A percentile compares a stretch with the other conserved stretches of the same genome.
Conservation (phyloP, 2,888 invertebrate species). For the Mystacides longicornis region DNA sequence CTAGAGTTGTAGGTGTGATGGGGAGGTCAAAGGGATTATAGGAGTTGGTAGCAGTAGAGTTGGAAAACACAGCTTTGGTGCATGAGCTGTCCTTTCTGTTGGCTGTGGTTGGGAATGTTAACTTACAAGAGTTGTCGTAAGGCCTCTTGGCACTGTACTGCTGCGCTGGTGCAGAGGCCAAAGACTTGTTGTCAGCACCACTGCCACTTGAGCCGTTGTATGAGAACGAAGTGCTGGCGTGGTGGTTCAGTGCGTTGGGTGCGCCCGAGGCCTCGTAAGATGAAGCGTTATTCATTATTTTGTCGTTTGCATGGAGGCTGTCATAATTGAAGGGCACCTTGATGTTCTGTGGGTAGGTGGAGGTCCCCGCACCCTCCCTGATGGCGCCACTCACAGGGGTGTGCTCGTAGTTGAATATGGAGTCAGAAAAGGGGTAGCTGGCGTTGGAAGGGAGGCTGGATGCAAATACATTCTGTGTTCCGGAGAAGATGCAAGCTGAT, state of each 20-base stretch:
- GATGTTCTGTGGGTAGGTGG: not conserved
- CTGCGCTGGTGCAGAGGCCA: not conserved
- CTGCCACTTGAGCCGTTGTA: not conserved
- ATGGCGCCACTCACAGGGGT: slow-evolving; percentile 2
- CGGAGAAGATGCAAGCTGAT: slow-evolving; percentile 21
- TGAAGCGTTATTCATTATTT: no score
- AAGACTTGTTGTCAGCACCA: not conserved
- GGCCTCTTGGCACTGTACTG: not conserved
- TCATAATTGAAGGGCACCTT: slow-evolving; percentile 15
- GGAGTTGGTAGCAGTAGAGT: slow-evolving; percentile 28
- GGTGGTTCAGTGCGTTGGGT: no score
- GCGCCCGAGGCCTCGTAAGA: no score
- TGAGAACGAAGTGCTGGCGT: not conserved
- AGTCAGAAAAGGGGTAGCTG: slow-evolving; percentile 17
- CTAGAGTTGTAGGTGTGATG: slow-evolving; percentile 15
- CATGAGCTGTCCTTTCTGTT: not conserved
- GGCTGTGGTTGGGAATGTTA: not conserved
- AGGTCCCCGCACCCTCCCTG: not conserved
- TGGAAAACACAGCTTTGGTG: slow-evolving; percentile 13
- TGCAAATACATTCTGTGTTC: slow-evolving; percentile 12
- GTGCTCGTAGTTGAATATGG: slow-evolving; percentile 23
- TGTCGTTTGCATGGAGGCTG: slow-evolving; percentile 7
- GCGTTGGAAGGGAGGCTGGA: not conserved
- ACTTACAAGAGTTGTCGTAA: not conserved
- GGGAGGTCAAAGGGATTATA: slow-evolving; percentile 30